Percentiles rank a stretch among this genome's conserved stretches.
These are phyloP conservation scores for Eurypyga helias DNA, from an alignment of 2,113 vertebrate species.

Conservation along the genomic window DNA sequence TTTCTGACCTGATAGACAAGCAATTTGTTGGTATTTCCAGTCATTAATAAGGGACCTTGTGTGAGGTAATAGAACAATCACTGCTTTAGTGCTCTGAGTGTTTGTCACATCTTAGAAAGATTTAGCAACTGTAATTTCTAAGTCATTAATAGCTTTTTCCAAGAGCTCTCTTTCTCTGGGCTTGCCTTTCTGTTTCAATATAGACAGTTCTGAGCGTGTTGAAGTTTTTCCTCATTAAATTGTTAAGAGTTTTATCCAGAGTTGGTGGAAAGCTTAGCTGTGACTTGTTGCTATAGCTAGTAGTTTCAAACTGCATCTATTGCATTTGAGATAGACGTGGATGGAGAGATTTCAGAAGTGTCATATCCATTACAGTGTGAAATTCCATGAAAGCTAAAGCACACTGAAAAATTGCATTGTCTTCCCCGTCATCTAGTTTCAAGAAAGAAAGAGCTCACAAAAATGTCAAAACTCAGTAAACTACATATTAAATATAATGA, in stretches of 20 bases:
- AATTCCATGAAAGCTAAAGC: slow-evolving; percentile 26
- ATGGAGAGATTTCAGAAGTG: not conserved
- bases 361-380: not conserved
- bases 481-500: slow-evolving; percentile 26
- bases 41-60: not conserved
- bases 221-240: not conserved
- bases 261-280: not conserved
- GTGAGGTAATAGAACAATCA: not conserved
- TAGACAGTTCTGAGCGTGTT: not conserved
- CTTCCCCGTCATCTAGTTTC: slow-evolving; percentile 15
- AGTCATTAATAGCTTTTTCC: not conserved
- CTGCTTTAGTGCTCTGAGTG: not conserved
- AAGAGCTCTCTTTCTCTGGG: not conserved
- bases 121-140: not conserved
- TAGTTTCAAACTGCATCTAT: not conserved
- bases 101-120: slow-evolving; percentile 11
- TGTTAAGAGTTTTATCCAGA: not conserved
- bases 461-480: slow-evolving; percentile 47
- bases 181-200: not conserved
- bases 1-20: not conserved
- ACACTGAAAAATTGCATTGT: slow-evolving; percentile 29
- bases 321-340: not conserved
- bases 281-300: not conserved
- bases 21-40: not conserved
- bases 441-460: slow-evolving; percentile 21